Evolutionary conservation across 2,797 vertebrate species (phyloP), one percentile per base, ranked within the genome.

Genomic region (Somateria mollissima): DNA sequence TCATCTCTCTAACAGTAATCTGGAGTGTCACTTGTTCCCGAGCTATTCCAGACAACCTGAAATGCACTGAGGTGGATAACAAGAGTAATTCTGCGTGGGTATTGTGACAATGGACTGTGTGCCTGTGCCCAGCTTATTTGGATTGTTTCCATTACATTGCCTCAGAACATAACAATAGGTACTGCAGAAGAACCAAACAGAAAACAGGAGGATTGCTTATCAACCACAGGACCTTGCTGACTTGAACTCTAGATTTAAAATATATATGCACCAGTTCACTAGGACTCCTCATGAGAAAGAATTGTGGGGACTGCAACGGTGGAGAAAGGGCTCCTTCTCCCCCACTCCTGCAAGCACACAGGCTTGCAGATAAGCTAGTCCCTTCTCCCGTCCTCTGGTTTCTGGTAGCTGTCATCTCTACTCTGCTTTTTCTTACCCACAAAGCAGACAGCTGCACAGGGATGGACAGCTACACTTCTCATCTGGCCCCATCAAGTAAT

Each of bases 21-120:
- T 11, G 32, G 51, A 54, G 28, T 86, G 93, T 80, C 85, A 92
- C 64, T 95, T 96, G 80, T 43, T 94, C 76, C 93, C 75, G 76
- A 77, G 56, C 76, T 78, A 19, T 74, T 92, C 75, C 73, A 69
- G 57, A 7, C 56, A 92, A 89, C 91, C 89, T 91, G 82, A 77
- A 91, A 94, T 13, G 36, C 82, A 87, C 73, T 7, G 76, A 94
- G 80, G 65, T 87, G 39, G 51, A 78, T 4, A 90, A 80, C 91
- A 90, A 53, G 76, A 75, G 62, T 69, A 90, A 80, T 91, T 86
- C 90, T 91, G 72, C 49, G 57, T 28, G 41, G 17, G 22, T 19
- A 0, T 76, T 86, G 74, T 93, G 86, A 78, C 70, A 81, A 14
- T 10, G 64, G 77, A 34, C 81, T 60, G 8, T 36, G 24, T 77